Conservation (phyloP, 2,888 invertebrate genomes). For the Glaucopsyche alexis region DNA sequence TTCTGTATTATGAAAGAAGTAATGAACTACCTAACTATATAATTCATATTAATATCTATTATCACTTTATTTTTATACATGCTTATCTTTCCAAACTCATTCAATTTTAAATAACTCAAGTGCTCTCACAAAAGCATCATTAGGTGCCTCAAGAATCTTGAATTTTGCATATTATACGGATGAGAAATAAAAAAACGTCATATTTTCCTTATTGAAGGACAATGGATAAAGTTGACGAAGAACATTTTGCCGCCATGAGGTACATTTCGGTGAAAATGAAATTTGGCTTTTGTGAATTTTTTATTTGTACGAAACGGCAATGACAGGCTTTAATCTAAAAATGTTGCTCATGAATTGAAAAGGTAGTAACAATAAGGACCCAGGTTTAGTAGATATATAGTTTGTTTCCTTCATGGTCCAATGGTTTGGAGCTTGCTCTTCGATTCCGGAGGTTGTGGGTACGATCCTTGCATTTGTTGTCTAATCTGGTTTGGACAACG, state of each 20-base stretch:
- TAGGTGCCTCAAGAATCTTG: constrained; percentile 36
- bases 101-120: constrained; percentile 2
- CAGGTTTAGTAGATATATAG: too few relatives aligned
- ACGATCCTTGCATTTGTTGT: too few relatives aligned
- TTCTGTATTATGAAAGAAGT: too few relatives aligned
- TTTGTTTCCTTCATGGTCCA: too few relatives aligned
- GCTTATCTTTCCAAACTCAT: constrained; percentile 2
- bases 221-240: constrained; percentile 19
- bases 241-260: constrained; percentile 3
- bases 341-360: not conserved
- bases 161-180: constrained; percentile 33
- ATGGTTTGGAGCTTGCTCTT: too few relatives aligned
- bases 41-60: too few relatives aligned
- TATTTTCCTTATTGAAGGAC: constrained; percentile 23
- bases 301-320: not conserved
- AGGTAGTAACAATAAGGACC: not conserved
- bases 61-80: not conserved
- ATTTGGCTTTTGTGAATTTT: constrained; percentile 21
- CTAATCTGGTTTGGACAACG: too few relatives aligned
- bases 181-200: constrained; percentile 31
- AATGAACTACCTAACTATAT: too few relatives aligned
- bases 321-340: not conserved
- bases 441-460: too few relatives aligned
- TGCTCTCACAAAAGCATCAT: constrained; percentile 36
- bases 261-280: constrained; percentile 13